Evolutionary conservation across 2,797 vertebrate genomes (phyloP).

Genomic region (Dendrocincla tyrannina): DNA sequence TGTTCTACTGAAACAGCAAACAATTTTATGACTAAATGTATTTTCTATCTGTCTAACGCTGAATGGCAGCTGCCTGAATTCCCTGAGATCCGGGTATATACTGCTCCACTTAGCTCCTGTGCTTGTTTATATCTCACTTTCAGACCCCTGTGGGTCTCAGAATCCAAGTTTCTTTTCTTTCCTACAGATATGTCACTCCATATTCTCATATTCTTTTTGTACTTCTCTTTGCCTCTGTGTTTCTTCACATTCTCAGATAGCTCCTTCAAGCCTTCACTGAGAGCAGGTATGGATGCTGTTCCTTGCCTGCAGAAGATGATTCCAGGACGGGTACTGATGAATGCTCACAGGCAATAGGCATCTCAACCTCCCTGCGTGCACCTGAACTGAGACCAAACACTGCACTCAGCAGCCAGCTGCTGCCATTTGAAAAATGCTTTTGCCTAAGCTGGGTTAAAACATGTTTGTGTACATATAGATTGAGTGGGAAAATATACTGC

Average conservation of each 20-base stretch:
- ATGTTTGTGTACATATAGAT: not conserved
- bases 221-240: not conserved
- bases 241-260: not conserved
- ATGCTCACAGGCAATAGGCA: not conserved
- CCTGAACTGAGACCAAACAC: not conserved
- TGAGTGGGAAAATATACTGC: not conserved
- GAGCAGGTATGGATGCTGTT: not conserved
- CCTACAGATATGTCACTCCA: not conserved
- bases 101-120: not conserved
- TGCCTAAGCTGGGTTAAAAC: not conserved
- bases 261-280: not conserved
- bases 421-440: not conserved
- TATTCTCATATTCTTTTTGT: not conserved
- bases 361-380: accelerated
- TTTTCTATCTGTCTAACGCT: not conserved
- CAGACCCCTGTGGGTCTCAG: not conserved
- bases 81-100: not conserved
- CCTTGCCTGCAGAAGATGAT: not conserved
- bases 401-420: not conserved
- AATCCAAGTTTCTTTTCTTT: not conserved
- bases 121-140: not conserved
- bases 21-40: not conserved
- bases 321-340: not conserved
- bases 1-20: not conserved
- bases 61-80: not conserved